Evolutionary conservation across 2,797 vertebrate species (phyloP).

Genomic region (Paramormyrops hopkinsi): DNA sequence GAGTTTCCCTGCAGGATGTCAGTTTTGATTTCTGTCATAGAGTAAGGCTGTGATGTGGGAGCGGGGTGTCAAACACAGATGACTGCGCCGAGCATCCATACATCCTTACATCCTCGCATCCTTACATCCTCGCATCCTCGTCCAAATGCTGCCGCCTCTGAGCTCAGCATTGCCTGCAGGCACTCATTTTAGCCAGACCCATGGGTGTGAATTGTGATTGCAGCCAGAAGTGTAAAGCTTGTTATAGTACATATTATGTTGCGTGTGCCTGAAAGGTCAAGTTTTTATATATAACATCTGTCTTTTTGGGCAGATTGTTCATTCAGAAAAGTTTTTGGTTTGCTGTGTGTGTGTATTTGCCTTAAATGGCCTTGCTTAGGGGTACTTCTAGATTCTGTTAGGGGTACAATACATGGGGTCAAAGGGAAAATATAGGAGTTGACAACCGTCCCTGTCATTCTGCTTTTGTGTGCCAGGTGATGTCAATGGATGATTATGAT

Average conservation of each 20-base stretch:
- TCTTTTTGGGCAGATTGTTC: background rate
- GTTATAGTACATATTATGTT: background rate
- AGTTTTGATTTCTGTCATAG: slow-evolving; percentile 37
- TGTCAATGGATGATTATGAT: slow-evolving; percentile 94
- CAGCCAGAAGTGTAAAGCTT: slow-evolving; percentile 42
- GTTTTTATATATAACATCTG: background rate
- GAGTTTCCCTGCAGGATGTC: slow-evolving; percentile 38
- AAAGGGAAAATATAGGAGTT: background rate
- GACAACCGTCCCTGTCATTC: background rate
- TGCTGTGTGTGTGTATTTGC: background rate
- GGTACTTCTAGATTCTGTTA: background rate
- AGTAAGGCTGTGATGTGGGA: slow-evolving; percentile 30
- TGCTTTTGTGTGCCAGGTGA: slow-evolving; percentile 62
- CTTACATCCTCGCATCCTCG: background rate
- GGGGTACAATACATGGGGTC: background rate
- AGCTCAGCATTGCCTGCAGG: background rate
- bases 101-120: too few relatives aligned
- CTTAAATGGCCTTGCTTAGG: background rate
- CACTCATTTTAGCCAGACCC: background rate
- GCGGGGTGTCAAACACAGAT: slow-evolving; percentile 21
- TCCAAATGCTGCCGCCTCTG: background rate
- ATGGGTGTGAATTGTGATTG: slow-evolving; percentile 39
- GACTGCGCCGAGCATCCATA: background rate
- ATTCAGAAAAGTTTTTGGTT: background rate
- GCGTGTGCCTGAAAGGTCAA: slow-evolving; percentile 33